These are phyloP conservation scores for Chionoecetes opilio DNA, from an alignment of 1,140 invertebrate genomes.

Conservation along the genomic window DNA sequence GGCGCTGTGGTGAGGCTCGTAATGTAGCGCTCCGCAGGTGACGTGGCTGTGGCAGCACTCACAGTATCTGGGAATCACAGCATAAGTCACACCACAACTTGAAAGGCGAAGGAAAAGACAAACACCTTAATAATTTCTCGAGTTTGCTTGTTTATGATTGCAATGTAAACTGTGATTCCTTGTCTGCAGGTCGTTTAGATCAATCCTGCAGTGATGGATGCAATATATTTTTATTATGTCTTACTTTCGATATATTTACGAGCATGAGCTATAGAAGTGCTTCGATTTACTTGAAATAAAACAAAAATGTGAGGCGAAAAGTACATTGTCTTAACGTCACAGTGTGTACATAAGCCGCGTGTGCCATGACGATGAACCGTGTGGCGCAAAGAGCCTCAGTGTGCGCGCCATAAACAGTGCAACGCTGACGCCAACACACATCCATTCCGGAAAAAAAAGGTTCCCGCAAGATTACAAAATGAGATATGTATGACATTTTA, in stretches of 20 bases:
- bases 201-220: background rate
- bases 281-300: background rate
- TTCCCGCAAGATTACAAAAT: background rate
- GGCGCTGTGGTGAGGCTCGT: background rate
- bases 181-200: slow-evolving; percentile 17
- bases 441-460: background rate
- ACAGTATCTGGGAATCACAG: background rate
- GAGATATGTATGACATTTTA: slow-evolving; percentile 9
- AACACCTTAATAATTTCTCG: background rate
- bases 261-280: background rate
- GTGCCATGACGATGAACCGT: background rate
- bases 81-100: background rate
- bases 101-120: background rate
- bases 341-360: background rate
- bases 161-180: background rate
- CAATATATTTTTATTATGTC: background rate
- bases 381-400: background rate
- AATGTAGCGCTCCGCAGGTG: background rate
- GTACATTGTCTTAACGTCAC: background rate
- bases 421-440: background rate
- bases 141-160: background rate
- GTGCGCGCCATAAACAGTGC: slow-evolving; percentile 1
- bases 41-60: background rate
- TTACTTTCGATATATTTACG: too few species aligned
- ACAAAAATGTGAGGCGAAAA: background rate